Evolutionary conservation across 2,888 invertebrate species (phyloP), one percentile per base, ranked within the genome.

Genomic region (Euzophera pinguis): DNA sequence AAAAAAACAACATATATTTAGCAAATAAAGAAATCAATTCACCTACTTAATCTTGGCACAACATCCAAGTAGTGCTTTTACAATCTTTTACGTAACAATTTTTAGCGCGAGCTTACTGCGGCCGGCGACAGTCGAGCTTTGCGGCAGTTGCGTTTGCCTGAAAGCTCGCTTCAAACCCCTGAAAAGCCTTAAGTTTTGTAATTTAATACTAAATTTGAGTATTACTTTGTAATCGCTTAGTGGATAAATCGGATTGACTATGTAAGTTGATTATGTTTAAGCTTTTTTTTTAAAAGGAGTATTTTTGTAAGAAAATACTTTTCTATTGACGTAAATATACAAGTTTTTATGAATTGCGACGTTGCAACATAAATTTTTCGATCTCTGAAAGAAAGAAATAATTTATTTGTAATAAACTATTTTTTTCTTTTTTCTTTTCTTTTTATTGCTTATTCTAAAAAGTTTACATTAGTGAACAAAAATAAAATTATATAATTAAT

Each of bases 81-180:
- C 17, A 63, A 69, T 63, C 59, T 69, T 35, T 29, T 43, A 43
- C 17, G 37, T 62, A 75, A 58, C 65, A 61, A 48, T 79, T 84
- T 58, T 82, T 78, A 65, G 38, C 66, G 61, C 75, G 84, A 84
- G 59, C 48, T 73, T 81, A 90, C 88, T 90, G 89, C 89, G 82
- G 86, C 84, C 82, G 71, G 65, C 57, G 61, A 71, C 79, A 80
- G 77, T 81, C 69, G 65, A 63, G 78, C 73, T 83, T 82, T 88
- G 86, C 86, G 81, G 82, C 82, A 87, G 74, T 66, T 71, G 64
- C 69, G 64, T 62, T 60, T 61, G 64, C 63, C 68, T 67, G 74
- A 71, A 80, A 75, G 69, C 74, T 45, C 38, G 6, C 22, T 35
- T 39, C 47, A 43, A 34, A 29, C 35, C 39, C 34, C 52, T 54